Evolutionary conservation across 1,140 invertebrate genomes (phyloP).

Genomic region (Diuraphis noxia): DNA sequence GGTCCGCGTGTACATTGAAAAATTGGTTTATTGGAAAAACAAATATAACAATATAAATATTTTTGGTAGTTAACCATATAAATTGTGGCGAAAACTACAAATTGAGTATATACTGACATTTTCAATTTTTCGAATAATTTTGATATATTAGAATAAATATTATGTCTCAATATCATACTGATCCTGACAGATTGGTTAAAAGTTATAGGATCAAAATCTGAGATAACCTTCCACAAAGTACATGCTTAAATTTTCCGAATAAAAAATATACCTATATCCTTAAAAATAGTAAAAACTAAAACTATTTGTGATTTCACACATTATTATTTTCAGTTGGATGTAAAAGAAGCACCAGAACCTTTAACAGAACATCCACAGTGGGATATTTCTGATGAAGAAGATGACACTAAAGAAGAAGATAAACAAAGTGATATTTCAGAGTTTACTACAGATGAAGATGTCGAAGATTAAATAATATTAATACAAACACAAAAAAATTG

Average conservation of each 20-base stretch:
- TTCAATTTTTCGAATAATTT: too few relatives aligned
- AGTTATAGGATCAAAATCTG: neutral
- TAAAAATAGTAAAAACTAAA: neutral
- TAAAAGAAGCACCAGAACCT: conserved; percentile 89
- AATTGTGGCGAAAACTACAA: too few relatives aligned
- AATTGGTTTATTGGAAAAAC: neutral
- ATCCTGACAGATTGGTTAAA: neutral
- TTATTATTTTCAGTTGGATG: conserved; percentile 74
- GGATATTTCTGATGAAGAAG: conserved; percentile 93
- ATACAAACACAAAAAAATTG: neutral
- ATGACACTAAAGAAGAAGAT: conserved; percentile 71
- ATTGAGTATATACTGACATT: too few relatives aligned
- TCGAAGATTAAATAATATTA: conserved; percentile 62
- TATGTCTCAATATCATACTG: too few relatives aligned
- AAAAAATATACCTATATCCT: neutral
- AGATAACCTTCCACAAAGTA: neutral
- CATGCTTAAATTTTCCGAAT: neutral
- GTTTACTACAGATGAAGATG: conserved; percentile 73
- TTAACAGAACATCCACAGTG: conserved; percentile 92
- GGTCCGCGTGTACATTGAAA: too few relatives aligned
- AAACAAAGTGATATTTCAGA: conserved; percentile 71
- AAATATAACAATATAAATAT: neutral
- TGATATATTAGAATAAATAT: too few relatives aligned
- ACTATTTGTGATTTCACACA: neutral
- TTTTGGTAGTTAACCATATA: neutral